Conservation (phyloP, 2,888 invertebrate genomes). For the Serrognathus titanus region DNA sequence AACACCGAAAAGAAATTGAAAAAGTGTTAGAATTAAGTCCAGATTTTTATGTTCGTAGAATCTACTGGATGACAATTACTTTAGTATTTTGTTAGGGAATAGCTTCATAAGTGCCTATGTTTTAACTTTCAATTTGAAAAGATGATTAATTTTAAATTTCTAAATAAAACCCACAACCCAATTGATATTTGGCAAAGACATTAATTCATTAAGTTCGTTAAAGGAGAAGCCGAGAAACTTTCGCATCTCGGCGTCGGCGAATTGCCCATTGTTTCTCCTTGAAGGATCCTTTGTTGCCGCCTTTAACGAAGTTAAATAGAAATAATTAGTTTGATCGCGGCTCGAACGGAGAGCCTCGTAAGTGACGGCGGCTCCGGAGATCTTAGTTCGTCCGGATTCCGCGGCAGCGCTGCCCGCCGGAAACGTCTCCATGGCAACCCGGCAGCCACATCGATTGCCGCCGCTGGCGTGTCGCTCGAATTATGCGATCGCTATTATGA, state of each 20-base stretch:
- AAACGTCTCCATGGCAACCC: constrained; percentile 66
- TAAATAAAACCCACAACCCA: too few relatives aligned
- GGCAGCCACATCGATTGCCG: constrained; percentile 61
- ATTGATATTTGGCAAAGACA: too few relatives aligned
- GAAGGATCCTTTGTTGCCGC: neutral
- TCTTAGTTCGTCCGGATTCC: constrained; percentile 32
- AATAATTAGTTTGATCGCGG: constrained; percentile 1
- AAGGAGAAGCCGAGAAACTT: too few relatives aligned
- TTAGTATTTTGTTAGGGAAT: too few relatives aligned
- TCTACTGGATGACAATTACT: too few relatives aligned
- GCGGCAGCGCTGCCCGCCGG: constrained; percentile 53
- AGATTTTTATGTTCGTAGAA: too few relatives aligned
- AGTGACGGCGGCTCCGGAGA: neutral
- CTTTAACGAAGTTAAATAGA: neutral
- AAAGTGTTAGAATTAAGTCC: too few relatives aligned
- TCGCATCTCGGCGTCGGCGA: neutral
- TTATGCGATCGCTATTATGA: constrained; percentile 22
- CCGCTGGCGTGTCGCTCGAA: constrained; percentile 34
- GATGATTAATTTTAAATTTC: too few relatives aligned
- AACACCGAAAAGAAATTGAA: too few relatives aligned
- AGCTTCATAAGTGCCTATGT: too few relatives aligned
- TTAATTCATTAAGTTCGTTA: too few relatives aligned
- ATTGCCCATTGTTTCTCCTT: neutral
- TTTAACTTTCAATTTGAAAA: too few relatives aligned
- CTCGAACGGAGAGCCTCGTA: neutral